These are phyloP conservation scores for Corticium candelabrum DNA, from an alignment of 37 sponge, comb jelly and placozoan genomes.

Conservation along the genomic window DNA sequence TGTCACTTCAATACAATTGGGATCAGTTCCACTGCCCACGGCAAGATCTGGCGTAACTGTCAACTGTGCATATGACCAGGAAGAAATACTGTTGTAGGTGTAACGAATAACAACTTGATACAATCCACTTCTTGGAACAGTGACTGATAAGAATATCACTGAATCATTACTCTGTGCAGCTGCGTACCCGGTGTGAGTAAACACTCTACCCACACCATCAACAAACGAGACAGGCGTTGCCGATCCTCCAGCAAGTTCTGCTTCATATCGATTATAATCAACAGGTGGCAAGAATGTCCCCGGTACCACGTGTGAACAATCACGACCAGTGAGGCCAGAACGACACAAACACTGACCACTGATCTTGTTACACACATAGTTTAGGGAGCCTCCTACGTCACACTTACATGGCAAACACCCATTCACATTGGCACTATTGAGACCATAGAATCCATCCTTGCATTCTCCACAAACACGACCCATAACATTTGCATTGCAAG, in stretches of 20 bases:
- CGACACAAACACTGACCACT: constrained; percentile 22
- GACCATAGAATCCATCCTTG: constrained; percentile 36
- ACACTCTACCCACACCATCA: background rate
- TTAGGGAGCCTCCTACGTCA: constrained; percentile 15
- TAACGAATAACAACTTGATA: constrained; percentile 6
- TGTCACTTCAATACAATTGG: constrained; percentile 10
- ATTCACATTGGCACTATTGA: constrained; percentile 1
- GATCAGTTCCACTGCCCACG: background rate
- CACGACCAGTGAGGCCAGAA: constrained; percentile 7
- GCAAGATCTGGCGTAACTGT: background rate
- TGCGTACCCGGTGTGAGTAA: background rate
- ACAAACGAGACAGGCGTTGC: background rate
- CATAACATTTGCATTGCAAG: constrained; percentile 52
- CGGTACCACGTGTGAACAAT: background rate
- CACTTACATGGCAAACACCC: constrained; percentile 61
- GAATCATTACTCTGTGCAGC: background rate
- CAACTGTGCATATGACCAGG: constrained; percentile 8
- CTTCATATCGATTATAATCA: background rate
- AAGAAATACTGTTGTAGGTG: background rate
- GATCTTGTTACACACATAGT: background rate
- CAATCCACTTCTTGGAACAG: background rate
- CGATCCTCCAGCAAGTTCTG: background rate
- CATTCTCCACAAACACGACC: constrained; percentile 69
- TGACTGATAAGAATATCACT: background rate
- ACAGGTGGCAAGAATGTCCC: constrained; percentile 12